A percentile compares a stretch with the other conserved stretches of the same genome.
Evolutionary conservation across 2,797 vertebrate species (phyloP).

Genomic region (Pelobates cultripes): DNA sequence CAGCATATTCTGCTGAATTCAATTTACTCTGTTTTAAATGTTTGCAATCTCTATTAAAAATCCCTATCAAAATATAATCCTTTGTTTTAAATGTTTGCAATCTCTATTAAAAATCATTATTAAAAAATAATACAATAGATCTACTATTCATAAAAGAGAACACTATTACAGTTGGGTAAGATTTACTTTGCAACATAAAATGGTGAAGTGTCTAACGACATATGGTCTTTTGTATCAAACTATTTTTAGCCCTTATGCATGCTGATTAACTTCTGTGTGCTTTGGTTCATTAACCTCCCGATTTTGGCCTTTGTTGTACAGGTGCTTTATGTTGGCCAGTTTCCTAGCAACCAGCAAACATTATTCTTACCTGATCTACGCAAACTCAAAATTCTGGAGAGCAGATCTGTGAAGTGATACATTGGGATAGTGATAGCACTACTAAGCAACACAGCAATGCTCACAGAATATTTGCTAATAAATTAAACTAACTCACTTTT

Average conservation of each 20-base stretch:
- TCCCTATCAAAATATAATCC: too few species aligned
- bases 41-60: too few species aligned
- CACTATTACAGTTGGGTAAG: slow-evolving; percentile 3
- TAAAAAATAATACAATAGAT: too few species aligned
- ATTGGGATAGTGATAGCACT: background rate
- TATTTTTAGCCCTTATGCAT: slow-evolving; percentile 42
- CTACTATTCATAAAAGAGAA: slow-evolving; percentile 1
- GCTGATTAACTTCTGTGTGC: slow-evolving; percentile 40
- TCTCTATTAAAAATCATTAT: too few species aligned
- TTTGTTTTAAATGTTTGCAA: too few species aligned
- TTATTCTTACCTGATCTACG: slow-evolving; percentile 33
- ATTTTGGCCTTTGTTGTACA: slow-evolving; percentile 40
- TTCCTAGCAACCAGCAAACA: slow-evolving; percentile 45
- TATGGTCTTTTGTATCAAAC: slow-evolving; percentile 36
- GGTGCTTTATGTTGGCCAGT: slow-evolving; percentile 31
- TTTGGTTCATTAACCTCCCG: slow-evolving; percentile 51
- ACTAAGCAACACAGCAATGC: background rate
- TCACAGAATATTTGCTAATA: background rate
- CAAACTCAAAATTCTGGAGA: background rate
- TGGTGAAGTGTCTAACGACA: slow-evolving; percentile 26
- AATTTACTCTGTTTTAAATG: too few species aligned
- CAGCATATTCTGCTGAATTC: too few species aligned
- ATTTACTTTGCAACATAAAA: slow-evolving; percentile 12
- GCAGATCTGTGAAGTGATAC: background rate
- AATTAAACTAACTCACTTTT: background rate